Evolutionary conservation across 2,888 invertebrate species (phyloP).

Genomic region (Tortricodes alternella): DNA sequence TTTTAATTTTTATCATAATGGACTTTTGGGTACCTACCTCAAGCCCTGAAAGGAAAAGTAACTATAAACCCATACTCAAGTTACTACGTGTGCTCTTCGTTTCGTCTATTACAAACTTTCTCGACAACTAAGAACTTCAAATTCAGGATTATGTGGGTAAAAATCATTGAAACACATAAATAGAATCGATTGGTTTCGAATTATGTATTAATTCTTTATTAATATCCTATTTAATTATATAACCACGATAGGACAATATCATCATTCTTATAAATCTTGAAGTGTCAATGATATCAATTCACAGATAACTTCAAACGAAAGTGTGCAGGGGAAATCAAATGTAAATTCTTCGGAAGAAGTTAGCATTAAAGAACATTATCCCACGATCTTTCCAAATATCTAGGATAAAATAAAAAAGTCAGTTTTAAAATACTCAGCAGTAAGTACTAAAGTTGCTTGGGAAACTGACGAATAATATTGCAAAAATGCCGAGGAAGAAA

Average conservation of each 20-base stretch:
- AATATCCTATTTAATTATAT: neutral
- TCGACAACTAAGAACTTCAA: no score
- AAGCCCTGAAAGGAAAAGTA: no score
- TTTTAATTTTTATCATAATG: no score
- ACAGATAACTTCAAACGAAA: constrained; percentile 5
- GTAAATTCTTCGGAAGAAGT: neutral
- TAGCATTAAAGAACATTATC: neutral
- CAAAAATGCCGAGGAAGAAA: neutral
- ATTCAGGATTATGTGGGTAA: no score
- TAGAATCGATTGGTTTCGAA: no score
- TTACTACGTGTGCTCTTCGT: no score
- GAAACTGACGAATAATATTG: constrained; percentile 7
- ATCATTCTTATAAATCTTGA: constrained; percentile 21
- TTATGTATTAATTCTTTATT: no score
- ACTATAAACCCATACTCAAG: no score
- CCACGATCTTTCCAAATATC: neutral
- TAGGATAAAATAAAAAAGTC: neutral
- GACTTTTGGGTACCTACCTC: no score
- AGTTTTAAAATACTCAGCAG: constrained; percentile 4
- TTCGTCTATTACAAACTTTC: no score
- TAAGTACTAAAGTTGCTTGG: neutral
- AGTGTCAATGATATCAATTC: constrained; percentile 16
- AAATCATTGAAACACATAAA: no score
- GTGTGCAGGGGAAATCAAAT: neutral
- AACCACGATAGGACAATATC: neutral